Evolutionary conservation across 1,140 invertebrate species (phyloP).

Genomic region (Druon quercuslanigerum): DNA sequence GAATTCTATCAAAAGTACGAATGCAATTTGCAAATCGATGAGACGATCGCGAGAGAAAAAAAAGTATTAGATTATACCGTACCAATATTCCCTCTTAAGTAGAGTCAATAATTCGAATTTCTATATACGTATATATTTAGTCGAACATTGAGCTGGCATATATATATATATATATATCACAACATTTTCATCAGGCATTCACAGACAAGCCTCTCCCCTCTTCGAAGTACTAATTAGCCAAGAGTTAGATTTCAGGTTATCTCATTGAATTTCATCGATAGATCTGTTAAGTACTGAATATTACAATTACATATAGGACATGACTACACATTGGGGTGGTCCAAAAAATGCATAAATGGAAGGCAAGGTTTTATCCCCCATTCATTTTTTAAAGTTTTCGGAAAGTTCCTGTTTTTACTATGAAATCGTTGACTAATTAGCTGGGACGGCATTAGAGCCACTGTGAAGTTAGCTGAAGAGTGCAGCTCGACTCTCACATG

Average conservation of each 20-base stretch:
- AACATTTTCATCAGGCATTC: conserved; percentile 21
- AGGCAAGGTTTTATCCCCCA: too few relatives aligned
- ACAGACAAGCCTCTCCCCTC: conserved; percentile 17
- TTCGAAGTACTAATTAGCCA: conserved; percentile 22
- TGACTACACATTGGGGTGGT: background rate
- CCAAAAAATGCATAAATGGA: too few relatives aligned
- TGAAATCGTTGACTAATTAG: too few relatives aligned
- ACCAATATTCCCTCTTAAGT: conserved; percentile 2
- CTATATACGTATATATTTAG: background rate
- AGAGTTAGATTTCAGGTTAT: conserved; percentile 26
- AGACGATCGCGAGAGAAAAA: background rate
- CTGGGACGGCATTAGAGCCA: too few relatives aligned
- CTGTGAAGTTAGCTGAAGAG: too few relatives aligned
- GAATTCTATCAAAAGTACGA: background rate
- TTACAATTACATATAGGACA: conserved; percentile 28
- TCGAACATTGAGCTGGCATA: background rate
- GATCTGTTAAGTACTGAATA: conserved; percentile 24
- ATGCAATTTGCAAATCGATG: background rate
- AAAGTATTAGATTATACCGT: background rate
- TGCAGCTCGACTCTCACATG: too few relatives aligned
- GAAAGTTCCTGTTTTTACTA: too few relatives aligned
- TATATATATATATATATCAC: too few relatives aligned
- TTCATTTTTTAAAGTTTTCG: too few relatives aligned
- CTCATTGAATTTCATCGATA: conserved; percentile 28
- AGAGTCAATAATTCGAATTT: background rate